Evolutionary conservation across 2,113 vertebrate species (phyloP).

Genomic region (Prunella fulvescens): DNA sequence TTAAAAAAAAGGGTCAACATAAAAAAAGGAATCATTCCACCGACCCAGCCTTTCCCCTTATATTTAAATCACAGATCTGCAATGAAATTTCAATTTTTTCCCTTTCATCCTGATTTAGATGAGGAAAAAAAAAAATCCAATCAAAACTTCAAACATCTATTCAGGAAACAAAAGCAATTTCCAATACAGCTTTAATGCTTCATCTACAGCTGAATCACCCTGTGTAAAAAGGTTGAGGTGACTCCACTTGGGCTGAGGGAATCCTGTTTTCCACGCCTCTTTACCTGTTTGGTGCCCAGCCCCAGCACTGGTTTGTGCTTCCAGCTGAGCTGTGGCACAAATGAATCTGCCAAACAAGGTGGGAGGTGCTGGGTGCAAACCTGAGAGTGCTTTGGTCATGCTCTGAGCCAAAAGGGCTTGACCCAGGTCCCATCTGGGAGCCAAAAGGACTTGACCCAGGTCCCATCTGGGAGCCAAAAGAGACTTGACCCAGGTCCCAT

Average conservation of each 20-base stretch:
- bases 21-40: not conserved
- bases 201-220: not conserved
- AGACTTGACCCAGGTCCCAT: not conserved
- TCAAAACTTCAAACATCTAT: not conserved
- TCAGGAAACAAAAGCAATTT: not conserved
- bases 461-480: not conserved
- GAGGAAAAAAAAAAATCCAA: not conserved
- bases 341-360: rapidly evolving
- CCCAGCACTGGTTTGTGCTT: too few relatives aligned
- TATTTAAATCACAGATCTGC: not conserved
- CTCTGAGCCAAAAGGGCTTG: not conserved
- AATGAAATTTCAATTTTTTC: not conserved
- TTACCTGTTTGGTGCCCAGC: not conserved
- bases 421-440: not conserved
- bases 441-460: not conserved
- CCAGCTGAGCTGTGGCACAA: not conserved
- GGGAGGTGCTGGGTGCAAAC: not conserved
- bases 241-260: not conserved
- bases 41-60: not conserved
- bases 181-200: not conserved
- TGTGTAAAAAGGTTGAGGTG: not conserved
- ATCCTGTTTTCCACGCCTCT: not conserved
- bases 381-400: rapidly evolving
- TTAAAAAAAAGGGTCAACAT: not conserved
- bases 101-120: slow-evolving; percentile 12